Conservation (phyloP, 2,113 vertebrate genomes). For the Rutilus rutilus region DNA sequence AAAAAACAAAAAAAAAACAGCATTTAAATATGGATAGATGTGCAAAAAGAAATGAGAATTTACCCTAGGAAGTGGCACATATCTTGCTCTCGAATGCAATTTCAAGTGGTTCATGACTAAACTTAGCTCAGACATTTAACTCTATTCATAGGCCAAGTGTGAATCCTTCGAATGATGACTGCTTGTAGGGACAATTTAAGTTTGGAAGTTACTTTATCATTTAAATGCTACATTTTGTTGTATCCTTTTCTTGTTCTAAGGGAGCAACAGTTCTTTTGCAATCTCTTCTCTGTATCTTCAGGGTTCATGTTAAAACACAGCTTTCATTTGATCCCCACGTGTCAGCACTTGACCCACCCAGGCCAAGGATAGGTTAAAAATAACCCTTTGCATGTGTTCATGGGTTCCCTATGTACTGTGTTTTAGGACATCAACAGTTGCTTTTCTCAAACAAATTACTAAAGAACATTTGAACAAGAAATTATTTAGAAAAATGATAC, state of each 20-base stretch:
- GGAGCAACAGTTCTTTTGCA: background rate
- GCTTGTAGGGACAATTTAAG: background rate
- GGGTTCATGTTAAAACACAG: conserved; percentile 2
- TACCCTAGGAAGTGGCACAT: background rate
- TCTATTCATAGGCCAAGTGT: conserved; percentile 17
- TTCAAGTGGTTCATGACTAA: conserved; percentile 32
- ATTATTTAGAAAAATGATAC: background rate
- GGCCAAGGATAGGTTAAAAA: conserved; percentile 66
- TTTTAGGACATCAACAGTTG: conserved; percentile 18
- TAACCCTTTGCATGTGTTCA: conserved; percentile 55
- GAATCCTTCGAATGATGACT: background rate
- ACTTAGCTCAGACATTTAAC: conserved; percentile 29
- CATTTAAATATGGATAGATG: background rate
- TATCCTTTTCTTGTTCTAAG: background rate
- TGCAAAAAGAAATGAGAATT: background rate
- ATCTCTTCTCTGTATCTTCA: background rate
- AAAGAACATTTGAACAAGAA: background rate
- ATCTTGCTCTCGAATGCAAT: conserved; percentile 1
- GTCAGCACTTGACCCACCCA: conserved; percentile 21
- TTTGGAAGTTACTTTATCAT: background rate
- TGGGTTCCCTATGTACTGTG: conserved; percentile 47
- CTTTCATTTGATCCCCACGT: conserved; percentile 41
- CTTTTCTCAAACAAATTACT: conserved; percentile 2
- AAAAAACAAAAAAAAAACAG: background rate
- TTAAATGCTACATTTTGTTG: background rate